A percentile compares a stretch with the other conserved stretches of the same genome.
phyloP scores from a whole-genome alignment of 2,113 vertebrate species.

The Pelmatolapia mariae region DNA sequence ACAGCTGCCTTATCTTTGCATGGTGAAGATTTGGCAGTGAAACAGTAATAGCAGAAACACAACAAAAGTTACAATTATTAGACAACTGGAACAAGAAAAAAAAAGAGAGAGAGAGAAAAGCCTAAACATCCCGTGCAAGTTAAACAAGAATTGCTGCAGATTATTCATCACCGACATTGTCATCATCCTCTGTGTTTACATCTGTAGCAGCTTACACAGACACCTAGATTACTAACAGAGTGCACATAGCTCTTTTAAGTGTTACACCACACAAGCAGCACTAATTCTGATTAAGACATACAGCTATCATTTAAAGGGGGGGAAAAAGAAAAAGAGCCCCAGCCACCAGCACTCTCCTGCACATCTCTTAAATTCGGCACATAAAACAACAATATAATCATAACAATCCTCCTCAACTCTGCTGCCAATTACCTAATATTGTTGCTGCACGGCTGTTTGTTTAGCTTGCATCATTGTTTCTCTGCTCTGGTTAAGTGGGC shows the following conservation, averaged over 20 bases:
- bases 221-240: neutral
- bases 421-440: constrained; percentile 55
- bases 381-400: constrained; percentile 19
- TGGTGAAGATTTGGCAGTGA: neutral
- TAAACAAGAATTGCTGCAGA: constrained; percentile 1
- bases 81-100: neutral
- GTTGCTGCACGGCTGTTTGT: constrained; percentile 40
- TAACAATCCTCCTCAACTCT: constrained; percentile 31
- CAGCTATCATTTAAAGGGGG: neutral
- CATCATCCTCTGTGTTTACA: neutral
- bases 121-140: neutral
- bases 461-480: constrained; percentile 56
- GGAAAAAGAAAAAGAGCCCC: neutral
- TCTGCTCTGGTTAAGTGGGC: constrained; percentile 62
- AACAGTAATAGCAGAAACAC: neutral
- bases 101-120: neutral
- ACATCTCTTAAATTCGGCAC: constrained; percentile 5
- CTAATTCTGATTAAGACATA: constrained; percentile 33
- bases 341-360: neutral
- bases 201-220: neutral
- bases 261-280: constrained; percentile 17
- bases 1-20: neutral
- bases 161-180: neutral
- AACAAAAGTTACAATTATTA: neutral
- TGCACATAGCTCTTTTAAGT: neutral